Conservation (phyloP, 2,888 invertebrate genomes). For the Zhuqinia jingwanae region DNA sequence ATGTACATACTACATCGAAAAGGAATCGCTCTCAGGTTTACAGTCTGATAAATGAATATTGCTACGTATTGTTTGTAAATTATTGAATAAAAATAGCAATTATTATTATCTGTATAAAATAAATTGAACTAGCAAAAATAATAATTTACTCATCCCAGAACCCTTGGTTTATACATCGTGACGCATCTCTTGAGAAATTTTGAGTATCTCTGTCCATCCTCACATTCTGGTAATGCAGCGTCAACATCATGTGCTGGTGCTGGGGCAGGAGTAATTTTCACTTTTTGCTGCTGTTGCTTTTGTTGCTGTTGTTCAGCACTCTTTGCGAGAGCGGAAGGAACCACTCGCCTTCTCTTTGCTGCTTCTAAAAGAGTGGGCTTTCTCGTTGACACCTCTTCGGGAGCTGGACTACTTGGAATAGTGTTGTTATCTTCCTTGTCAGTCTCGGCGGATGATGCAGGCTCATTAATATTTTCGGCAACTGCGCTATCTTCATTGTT, state of each 20-base stretch:
- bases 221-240: conserved; percentile 19
- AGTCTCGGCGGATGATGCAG: conserved; percentile 11
- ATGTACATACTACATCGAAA: too few relatives aligned
- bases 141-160: conserved; percentile 42
- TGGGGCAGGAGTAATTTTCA: conserved; percentile 36
- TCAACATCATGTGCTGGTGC: conserved; percentile 20
- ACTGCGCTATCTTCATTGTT: not conserved
- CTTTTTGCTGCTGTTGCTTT: conserved; percentile 10
- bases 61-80: not conserved
- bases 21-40: too few relatives aligned
- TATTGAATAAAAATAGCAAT: not conserved
- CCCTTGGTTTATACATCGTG: conserved; percentile 57
- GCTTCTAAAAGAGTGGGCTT: conserved; percentile 51
- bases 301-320: not conserved
- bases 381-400: conserved; percentile 20
- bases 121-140: conserved; percentile 3
- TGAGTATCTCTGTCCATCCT: conserved; percentile 57
- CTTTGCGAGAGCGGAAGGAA: not conserved
- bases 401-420: conserved; percentile 44
- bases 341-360: conserved; percentile 53
- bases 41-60: not conserved
- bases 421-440: conserved; percentile 35
- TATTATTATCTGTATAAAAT: not conserved
- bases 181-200: conserved; percentile 62
- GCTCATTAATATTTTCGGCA: conserved; percentile 36